Base-by-base conservation (phyloP, 2,113 vertebrate genomes). In the Rhodinocichla rosea region DNA sequence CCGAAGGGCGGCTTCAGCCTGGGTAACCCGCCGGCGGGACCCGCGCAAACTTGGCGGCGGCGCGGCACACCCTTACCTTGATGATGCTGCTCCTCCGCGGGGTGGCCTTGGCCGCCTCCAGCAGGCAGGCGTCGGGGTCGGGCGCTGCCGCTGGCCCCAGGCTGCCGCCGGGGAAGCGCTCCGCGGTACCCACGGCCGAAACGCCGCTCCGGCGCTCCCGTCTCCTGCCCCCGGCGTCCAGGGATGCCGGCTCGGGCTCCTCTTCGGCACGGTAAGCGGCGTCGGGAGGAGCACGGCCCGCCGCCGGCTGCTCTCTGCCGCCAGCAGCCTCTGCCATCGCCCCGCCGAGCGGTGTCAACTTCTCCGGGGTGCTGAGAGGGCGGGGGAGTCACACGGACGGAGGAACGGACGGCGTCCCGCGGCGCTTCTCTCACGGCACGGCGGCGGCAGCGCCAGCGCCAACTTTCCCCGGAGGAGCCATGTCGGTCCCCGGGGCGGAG, bases 11-110 rank as follows among this genome's bases (percentile, higher is more conserved):
- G n/a, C 70, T 52, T 11, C 71, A 44, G 55, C 23, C 44, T 1
- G 19, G 26, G 10, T 11, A 53, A 13, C 32, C 27, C 22, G 60
- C 11, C 49, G 17, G 32, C 47, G 20, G 57, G 79, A 91, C 64
- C 49, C 11, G 64, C 49, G 10, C 50, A 23, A 85, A 91, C 55
- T 63, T 55, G 15, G 27, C 26, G 13, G 45, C 32, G 62, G 49
- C 16, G 44, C 44, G 16, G 35, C 28, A 20, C 60, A 3, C 13
- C 74, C 94, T 79, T 97, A 99, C 99, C 99, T 99, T 99, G 52
- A 99, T 99, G 96, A 99, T 99, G 97, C 99, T 99, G 98, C 99
- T 99, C 78, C 99, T 97, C 49, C 99, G 97, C 5, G 99, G 99
- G 39, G 99, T 98, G 23, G 98, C 98, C 86, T 98, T 98, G 85